phyloP scores from a whole-genome alignment of 2,888 invertebrate genomes.

The Malacosoma neustria region DNA sequence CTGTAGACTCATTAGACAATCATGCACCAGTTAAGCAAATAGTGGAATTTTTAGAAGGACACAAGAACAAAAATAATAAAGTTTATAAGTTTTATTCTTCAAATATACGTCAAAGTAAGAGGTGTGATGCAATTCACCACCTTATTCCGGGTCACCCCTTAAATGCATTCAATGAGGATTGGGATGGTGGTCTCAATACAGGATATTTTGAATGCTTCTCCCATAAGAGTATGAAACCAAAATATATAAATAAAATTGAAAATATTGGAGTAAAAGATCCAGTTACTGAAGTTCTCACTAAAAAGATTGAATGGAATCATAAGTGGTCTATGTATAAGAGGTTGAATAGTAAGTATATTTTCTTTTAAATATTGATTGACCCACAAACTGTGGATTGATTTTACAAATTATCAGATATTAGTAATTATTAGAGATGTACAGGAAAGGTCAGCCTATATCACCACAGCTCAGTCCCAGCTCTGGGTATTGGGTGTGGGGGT shows the following conservation, averaged over 20 bases:
- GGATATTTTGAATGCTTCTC: constrained; percentile 49
- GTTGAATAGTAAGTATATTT: constrained; percentile 1
- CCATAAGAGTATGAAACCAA: constrained; percentile 45
- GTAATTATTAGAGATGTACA: too few species aligned
- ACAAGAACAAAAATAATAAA: constrained; percentile 27
- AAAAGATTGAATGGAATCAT: constrained; percentile 41
- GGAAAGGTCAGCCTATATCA: too few species aligned
- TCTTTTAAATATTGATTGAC: not conserved
- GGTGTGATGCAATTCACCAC: constrained; percentile 21
- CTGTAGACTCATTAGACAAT: constrained; percentile 34
- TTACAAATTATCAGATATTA: too few species aligned
- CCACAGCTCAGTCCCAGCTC: too few species aligned
- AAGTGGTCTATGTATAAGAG: constrained; percentile 14
- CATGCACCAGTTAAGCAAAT: constrained; percentile 37
- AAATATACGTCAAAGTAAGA: constrained; percentile 26
- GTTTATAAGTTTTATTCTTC: constrained; percentile 32
- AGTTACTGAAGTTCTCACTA: constrained; percentile 32
- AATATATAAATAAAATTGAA: constrained; percentile 32
- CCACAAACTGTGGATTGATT: too few species aligned
- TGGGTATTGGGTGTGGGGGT: too few species aligned
- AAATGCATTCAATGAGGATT: constrained; percentile 40
- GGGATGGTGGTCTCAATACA: constrained; percentile 46
- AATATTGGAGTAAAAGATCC: constrained; percentile 41
- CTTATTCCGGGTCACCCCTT: constrained; percentile 37
- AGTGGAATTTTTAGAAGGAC: constrained; percentile 27